Evolutionary conservation across 2,888 invertebrate species (phyloP).

Genomic region (Isoperla grammatica): DNA sequence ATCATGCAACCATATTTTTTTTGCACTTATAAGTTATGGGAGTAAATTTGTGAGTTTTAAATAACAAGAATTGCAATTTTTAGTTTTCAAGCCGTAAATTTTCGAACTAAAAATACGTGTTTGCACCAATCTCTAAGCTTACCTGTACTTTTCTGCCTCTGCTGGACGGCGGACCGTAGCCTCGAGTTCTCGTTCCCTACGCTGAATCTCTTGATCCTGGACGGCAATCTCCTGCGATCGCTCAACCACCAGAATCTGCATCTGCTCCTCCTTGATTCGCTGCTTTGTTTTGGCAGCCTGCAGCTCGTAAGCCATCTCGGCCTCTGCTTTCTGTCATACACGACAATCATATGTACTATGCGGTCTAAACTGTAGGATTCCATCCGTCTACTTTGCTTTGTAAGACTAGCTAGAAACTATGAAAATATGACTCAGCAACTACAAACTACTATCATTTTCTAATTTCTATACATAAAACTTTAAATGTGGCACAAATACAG

Average conservation of each 20-base stretch:
- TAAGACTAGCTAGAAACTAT: neutral
- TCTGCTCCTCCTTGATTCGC: conserved; percentile 92
- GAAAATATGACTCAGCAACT: neutral
- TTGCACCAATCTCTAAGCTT: no score
- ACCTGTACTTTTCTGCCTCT: conserved; percentile 83
- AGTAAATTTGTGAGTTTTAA: no score
- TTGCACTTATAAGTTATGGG: no score
- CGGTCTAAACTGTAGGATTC: no score
- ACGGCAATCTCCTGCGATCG: conserved; percentile 89
- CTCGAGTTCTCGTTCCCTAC: conserved; percentile 87
- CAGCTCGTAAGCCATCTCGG: conserved; percentile 87
- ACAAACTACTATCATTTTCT: no score
- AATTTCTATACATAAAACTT: no score
- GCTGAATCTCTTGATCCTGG: conserved; percentile 92
- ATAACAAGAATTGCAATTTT: no score
- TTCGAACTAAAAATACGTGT: no score
- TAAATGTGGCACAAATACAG: no score
- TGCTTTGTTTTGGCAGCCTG: conserved; percentile 96
- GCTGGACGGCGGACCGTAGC: conserved; percentile 91
- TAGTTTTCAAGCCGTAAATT: no score
- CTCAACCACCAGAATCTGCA: conserved; percentile 92
- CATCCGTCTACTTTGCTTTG: neutral
- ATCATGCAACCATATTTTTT: no score
- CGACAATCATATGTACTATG: no score
- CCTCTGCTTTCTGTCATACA: conserved; percentile 66